Evolutionary conservation across 2,888 invertebrate species (phyloP).

Genomic region (Thereva nobilitata): DNA sequence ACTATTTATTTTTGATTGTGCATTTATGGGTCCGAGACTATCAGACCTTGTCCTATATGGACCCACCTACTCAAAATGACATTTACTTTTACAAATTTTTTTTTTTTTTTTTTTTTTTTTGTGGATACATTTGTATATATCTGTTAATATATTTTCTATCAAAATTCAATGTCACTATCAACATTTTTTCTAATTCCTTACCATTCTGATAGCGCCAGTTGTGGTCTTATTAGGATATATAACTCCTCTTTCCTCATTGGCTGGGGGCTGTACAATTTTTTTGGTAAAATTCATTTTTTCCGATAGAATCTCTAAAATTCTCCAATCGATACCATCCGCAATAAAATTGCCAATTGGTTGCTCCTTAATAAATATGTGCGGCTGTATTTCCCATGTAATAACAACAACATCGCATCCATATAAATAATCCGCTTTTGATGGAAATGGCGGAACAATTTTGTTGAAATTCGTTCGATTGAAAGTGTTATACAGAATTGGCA

Average conservation of each 20-base stretch:
- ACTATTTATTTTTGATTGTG: too few relatives aligned
- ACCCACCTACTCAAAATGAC: too few relatives aligned
- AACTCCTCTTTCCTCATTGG: conserved; percentile 17
- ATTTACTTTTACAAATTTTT: too few relatives aligned
- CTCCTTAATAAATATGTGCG: conserved; percentile 28
- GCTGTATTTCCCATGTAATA: conserved; percentile 23
- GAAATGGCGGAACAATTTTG: conserved; percentile 14
- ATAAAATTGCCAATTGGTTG: background rate
- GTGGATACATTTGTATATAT: too few relatives aligned
- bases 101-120: too few relatives aligned
- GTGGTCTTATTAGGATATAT: conserved; percentile 23
- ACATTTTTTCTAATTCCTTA: conserved; percentile 2
- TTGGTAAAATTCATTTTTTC: conserved; percentile 37
- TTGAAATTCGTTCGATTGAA: background rate
- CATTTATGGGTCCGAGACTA: too few relatives aligned
- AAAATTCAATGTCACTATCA: background rate
- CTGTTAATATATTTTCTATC: background rate
- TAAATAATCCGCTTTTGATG: conserved; percentile 38
- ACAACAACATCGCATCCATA: conserved; percentile 34
- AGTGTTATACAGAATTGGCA: background rate
- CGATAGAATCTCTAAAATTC: conserved; percentile 32
- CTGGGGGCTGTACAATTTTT: background rate
- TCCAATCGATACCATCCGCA: conserved; percentile 38
- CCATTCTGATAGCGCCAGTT: conserved; percentile 37
- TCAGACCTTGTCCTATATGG: too few relatives aligned